Percentiles rank a stretch among this genome's conserved stretches.
phyloP scores from a whole-genome alignment of 1,140 invertebrate species.

The Eufriesea mexicana region DNA sequence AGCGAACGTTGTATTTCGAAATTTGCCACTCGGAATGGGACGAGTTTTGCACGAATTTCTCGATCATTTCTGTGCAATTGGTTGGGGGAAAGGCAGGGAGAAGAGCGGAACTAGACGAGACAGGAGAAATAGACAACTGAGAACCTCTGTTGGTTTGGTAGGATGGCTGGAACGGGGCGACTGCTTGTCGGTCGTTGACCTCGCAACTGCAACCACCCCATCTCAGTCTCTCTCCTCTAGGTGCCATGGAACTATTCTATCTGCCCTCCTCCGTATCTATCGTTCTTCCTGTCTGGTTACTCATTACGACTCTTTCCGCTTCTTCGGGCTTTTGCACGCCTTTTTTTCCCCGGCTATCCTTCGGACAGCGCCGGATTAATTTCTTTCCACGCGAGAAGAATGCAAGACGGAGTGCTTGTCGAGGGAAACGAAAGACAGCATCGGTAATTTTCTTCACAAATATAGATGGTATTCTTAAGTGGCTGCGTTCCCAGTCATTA shows the following conservation, averaged over 20 bases:
- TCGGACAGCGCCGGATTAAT: slow-evolving; percentile 15
- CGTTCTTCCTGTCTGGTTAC: slow-evolving; percentile 35
- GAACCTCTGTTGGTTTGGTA: slow-evolving; percentile 47
- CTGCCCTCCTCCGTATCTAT: slow-evolving; percentile 29
- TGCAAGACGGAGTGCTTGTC: slow-evolving; percentile 3
- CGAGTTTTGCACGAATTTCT: background rate
- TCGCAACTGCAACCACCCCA: slow-evolving; percentile 44
- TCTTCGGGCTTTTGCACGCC: slow-evolving; percentile 7
- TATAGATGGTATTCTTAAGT: background rate
- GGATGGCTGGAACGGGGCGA: slow-evolving; percentile 32
- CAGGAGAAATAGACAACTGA: slow-evolving; percentile 4
- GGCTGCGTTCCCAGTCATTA: background rate
- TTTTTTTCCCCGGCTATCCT: background rate
- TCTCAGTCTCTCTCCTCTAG: slow-evolving; percentile 27
- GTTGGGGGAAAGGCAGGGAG: too few relatives aligned
- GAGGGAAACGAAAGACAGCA: background rate
- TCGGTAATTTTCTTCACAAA: background rate
- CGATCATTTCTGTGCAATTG: background rate
- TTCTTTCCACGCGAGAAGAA: slow-evolving; percentile 5
- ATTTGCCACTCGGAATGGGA: background rate
- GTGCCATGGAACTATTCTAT: slow-evolving; percentile 40
- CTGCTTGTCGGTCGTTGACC: slow-evolving; percentile 52
- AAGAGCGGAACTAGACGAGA: too few relatives aligned
- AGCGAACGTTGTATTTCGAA: too few relatives aligned
- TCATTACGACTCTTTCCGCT: slow-evolving; percentile 22